Percentiles rank a stretch among this genome's conserved stretches.
Evolutionary conservation across 1,140 invertebrate genomes (phyloP).

Genomic region (Mactra quadrangularis): DNA sequence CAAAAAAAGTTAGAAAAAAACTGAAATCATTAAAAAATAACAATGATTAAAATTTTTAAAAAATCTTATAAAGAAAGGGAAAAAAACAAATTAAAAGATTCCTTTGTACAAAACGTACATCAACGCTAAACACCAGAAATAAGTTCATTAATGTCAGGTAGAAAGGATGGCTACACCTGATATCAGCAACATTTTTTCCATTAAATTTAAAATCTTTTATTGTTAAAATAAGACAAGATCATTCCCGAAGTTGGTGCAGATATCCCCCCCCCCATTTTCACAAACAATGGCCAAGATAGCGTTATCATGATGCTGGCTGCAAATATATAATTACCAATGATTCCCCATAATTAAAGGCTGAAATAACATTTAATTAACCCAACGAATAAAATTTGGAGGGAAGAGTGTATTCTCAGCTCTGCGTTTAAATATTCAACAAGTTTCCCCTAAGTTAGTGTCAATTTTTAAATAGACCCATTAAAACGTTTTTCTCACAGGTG

Average conservation of each 20-base stretch:
- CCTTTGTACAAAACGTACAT: not conserved
- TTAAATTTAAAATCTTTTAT: too few species aligned
- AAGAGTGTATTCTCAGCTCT: constrained; percentile 6
- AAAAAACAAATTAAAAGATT: constrained; percentile 2
- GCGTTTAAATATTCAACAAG: constrained; percentile 28
- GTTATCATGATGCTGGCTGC: constrained; percentile 22
- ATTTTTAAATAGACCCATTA: too few species aligned
- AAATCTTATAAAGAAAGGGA: not conserved
- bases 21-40: not conserved
- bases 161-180: too few species aligned
- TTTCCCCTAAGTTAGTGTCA: constrained; percentile 5
- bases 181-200: too few species aligned
- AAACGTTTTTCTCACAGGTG: too few species aligned
- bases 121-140: not conserved
- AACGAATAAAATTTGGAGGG: constrained; percentile 26
- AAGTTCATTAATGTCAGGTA: too few species aligned
- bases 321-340: constrained; percentile 35
- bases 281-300: constrained; percentile 17
- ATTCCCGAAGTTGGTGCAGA: too few species aligned
- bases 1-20: too few species aligned
- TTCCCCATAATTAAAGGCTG: constrained; percentile 35
- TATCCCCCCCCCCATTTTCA: not conserved
- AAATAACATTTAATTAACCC: constrained; percentile 56
- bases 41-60: not conserved
- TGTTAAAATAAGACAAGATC: too few species aligned